Percentiles rank a stretch among this genome's conserved stretches.
These are phyloP conservation scores for Vimba vimba DNA, from an alignment of 2,113 vertebrate genomes.

Conservation along the genomic window DNA sequence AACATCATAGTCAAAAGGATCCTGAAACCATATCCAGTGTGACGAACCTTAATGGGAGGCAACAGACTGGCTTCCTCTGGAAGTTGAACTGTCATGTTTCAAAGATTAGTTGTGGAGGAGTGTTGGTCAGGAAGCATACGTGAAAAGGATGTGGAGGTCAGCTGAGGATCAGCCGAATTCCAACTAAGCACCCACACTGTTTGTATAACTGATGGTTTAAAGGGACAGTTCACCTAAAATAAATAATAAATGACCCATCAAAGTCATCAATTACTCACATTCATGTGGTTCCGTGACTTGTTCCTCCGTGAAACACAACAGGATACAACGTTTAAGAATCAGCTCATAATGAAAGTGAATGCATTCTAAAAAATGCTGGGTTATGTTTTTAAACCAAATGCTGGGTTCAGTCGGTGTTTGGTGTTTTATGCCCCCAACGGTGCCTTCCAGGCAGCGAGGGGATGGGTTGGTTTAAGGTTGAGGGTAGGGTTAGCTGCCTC, in stretches of 20 bases:
- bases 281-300: background rate
- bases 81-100: conserved; percentile 39
- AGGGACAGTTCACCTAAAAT: background rate
- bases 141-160: conserved; percentile 40
- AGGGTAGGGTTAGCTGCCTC: too few species aligned
- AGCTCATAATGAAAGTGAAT: background rate
- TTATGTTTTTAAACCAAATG: background rate
- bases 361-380: too few species aligned
- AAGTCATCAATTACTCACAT: background rate
- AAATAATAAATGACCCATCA: background rate
- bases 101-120: conserved; percentile 43
- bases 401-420: too few species aligned
- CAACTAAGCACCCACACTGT: conserved; percentile 19
- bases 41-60: conserved; percentile 56
- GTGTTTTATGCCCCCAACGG: too few species aligned
- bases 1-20: conserved; percentile 51
- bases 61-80: conserved; percentile 16
- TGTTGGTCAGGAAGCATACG: conserved; percentile 23
- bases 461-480: too few species aligned
- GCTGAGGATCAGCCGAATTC: conserved; percentile 34
- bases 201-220: conserved; percentile 7
- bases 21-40: conserved; percentile 66
- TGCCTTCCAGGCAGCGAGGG: too few species aligned
- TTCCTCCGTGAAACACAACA: background rate
- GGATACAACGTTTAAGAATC: background rate